Conservation (phyloP, 2,797 vertebrate species). For the Amblyraja radiata region DNA sequence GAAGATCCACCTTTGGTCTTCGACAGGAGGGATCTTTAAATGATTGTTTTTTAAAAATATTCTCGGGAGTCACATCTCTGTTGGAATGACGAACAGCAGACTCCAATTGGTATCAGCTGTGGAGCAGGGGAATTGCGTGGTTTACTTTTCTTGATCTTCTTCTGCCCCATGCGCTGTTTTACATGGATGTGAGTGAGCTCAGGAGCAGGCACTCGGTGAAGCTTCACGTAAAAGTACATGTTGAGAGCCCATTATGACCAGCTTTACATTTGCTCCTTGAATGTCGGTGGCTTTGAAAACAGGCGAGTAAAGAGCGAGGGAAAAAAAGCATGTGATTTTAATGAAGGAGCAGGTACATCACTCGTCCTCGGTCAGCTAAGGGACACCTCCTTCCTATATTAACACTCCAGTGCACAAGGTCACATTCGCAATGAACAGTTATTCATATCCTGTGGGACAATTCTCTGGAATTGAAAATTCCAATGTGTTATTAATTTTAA, state of each 20-base stretch:
- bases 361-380: neutral
- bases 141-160: neutral
- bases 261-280: neutral
- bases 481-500: slow-evolving; percentile 33
- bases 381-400: neutral
- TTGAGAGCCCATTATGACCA: neutral
- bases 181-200: neutral
- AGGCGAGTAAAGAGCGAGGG: neutral
- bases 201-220: neutral
- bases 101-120: neutral
- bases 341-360: slow-evolving; percentile 20
- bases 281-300: neutral
- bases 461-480: slow-evolving; percentile 11
- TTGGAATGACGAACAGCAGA: no score
- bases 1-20: neutral
- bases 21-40: neutral
- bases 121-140: no score
- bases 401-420: slow-evolving; percentile 19
- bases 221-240: neutral
- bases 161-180: neutral
- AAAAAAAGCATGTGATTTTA: neutral
- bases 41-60: neutral
- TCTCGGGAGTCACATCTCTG: no score
- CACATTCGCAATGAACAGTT: neutral
- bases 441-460: slow-evolving; percentile 20